Conservation (phyloP, 2,888 invertebrate genomes). For the Brassicogethes aeneus region DNA sequence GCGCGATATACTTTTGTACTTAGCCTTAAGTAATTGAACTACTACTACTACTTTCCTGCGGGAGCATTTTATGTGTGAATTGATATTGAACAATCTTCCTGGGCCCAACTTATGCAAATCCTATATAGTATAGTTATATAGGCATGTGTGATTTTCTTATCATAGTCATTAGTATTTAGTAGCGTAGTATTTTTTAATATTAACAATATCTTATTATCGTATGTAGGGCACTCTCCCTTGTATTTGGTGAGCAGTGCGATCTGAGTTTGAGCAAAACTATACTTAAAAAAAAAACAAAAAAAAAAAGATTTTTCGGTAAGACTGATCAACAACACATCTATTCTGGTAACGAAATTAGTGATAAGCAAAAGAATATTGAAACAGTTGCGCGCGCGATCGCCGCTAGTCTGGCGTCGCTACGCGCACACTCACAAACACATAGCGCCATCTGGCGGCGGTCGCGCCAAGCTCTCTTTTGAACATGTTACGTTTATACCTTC, state of each 20-base stretch:
- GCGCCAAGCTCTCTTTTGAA: constrained; percentile 21
- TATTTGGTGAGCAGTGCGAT: constrained; percentile 7
- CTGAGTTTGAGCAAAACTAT: constrained; percentile 9
- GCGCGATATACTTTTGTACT: constrained; percentile 31
- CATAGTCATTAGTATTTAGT: constrained; percentile 40
- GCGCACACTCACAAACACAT: background rate
- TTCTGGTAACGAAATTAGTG: constrained; percentile 41
- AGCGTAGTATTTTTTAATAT: constrained; percentile 26
- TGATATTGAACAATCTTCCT: constrained; percentile 42
- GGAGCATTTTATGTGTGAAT: constrained; percentile 30
- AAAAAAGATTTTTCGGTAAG: constrained; percentile 42
- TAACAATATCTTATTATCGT: too few species aligned
- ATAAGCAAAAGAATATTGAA: constrained; percentile 18
- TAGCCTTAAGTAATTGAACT: constrained; percentile 31
- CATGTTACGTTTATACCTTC: constrained; percentile 51
- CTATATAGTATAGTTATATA: constrained; percentile 35
- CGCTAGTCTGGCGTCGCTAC: too few species aligned
- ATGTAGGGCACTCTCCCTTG: background rate
- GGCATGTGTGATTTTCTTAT: constrained; percentile 43
- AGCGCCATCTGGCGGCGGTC: background rate
- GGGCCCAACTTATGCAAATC: constrained; percentile 42
- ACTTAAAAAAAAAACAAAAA: too few species aligned
- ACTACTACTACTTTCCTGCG: constrained; percentile 33
- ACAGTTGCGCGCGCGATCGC: too few species aligned
- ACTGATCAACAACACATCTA: constrained; percentile 43